phyloP scores from a whole-genome alignment of 2,888 invertebrate species.

The Drosophila gaucha region DNA sequence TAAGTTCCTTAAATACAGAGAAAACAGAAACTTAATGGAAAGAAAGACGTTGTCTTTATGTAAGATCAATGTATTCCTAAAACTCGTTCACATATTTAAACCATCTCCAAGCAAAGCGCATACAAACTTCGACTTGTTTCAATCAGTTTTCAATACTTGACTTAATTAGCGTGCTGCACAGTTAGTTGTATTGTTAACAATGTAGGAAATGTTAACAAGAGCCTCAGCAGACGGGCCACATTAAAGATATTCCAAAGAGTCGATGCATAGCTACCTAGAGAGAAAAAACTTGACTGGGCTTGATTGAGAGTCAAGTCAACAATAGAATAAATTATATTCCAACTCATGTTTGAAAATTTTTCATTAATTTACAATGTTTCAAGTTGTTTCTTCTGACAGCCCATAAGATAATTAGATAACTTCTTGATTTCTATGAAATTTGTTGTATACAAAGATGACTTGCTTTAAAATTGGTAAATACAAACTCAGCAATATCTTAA shows the following conservation, averaged over 20 bases:
- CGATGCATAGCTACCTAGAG: constrained; percentile 2
- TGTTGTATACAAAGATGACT: background rate
- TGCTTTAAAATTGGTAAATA: no score
- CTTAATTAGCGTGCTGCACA: constrained; percentile 30
- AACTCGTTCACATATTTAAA: background rate
- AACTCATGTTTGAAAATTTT: background rate
- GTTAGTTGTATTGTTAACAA: constrained; percentile 17
- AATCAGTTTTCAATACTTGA: background rate
- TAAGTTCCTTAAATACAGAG: no score
- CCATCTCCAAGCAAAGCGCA: constrained; percentile 3
- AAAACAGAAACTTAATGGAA: no score
- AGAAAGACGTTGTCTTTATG: no score
- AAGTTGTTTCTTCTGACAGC: background rate
- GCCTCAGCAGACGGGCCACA: background rate
- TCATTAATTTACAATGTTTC: background rate
- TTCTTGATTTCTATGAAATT: background rate
- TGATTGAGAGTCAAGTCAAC: background rate
- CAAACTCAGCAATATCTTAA: background rate
- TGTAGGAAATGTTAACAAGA: constrained; percentile 18
- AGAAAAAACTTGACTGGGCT: constrained; percentile 2
- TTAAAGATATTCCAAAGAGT: background rate
- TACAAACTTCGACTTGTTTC: constrained; percentile 6
- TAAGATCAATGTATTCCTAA: no score
- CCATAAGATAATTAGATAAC: background rate
- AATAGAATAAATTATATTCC: background rate